phyloP scores from a whole-genome alignment of 1,140 invertebrate species.

The Anastrepha obliqua region DNA sequence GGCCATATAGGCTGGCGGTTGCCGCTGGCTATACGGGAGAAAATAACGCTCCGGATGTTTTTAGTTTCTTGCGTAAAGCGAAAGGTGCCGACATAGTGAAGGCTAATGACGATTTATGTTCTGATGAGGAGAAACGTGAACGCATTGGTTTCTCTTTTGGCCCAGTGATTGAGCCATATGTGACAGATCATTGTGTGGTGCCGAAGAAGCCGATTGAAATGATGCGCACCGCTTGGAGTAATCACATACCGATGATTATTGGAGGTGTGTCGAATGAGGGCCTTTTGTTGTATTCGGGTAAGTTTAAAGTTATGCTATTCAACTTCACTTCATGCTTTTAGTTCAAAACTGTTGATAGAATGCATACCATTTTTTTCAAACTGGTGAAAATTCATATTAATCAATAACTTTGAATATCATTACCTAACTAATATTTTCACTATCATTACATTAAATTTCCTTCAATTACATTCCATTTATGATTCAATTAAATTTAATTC shows the following conservation, averaged over 20 bases:
- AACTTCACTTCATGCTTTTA: too few relatives aligned
- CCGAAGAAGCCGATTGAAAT: slow-evolving; percentile 69
- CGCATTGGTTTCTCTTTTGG: slow-evolving; percentile 71
- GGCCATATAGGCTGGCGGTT: slow-evolving; percentile 69
- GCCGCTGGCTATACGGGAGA: slow-evolving; percentile 69
- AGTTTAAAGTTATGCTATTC: background rate
- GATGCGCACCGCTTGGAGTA: slow-evolving; percentile 73
- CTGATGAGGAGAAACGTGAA: slow-evolving; percentile 69
- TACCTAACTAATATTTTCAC: background rate
- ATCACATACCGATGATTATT: slow-evolving; percentile 74
- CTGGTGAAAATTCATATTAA: background rate
- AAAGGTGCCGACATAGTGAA: slow-evolving; percentile 80
- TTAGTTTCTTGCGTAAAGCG: slow-evolving; percentile 77
- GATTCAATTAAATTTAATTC: too few relatives aligned
- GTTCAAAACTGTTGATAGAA: too few relatives aligned
- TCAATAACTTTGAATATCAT: too few relatives aligned
- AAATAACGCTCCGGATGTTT: slow-evolving; percentile 69
- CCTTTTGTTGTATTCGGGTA: slow-evolving; percentile 66
- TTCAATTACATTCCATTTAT: background rate
- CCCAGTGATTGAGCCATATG: slow-evolving; percentile 73
- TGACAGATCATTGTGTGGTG: slow-evolving; percentile 68
- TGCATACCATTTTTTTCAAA: too few relatives aligned
- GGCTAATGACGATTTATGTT: slow-evolving; percentile 67
- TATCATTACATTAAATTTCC: background rate
- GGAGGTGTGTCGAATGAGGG: slow-evolving; percentile 74